These are phyloP conservation scores for Nomada fucata DNA, from an alignment of 2,888 invertebrate species.

Conservation along the genomic window DNA sequence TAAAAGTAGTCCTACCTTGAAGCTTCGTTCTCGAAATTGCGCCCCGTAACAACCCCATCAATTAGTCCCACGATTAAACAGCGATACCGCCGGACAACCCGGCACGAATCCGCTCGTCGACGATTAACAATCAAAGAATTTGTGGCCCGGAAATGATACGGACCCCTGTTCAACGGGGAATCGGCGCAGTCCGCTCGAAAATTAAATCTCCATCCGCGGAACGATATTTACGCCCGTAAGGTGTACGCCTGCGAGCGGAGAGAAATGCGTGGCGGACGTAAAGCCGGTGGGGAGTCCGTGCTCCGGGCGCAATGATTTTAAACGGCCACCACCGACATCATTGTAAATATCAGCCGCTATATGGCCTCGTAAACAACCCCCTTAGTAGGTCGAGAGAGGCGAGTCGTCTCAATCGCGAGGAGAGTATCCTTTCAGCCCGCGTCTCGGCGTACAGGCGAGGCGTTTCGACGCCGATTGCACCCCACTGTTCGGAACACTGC, in stretches of 20 bases:
- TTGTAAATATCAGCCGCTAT: slow-evolving; percentile 82
- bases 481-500: slow-evolving; percentile 55
- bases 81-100: not conserved
- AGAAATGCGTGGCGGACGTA: slow-evolving; percentile 77
- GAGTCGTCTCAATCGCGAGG: slow-evolving; percentile 66
- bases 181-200: slow-evolving; percentile 46
- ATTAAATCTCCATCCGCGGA: slow-evolving; percentile 72
- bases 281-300: slow-evolving; percentile 81
- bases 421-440: slow-evolving; percentile 36
- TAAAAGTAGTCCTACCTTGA: not conserved
- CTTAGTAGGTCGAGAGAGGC: slow-evolving; percentile 70
- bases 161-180: not conserved
- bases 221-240: slow-evolving; percentile 77
- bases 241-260: slow-evolving; percentile 65
- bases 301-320: slow-evolving; percentile 75
- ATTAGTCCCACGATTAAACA: not conserved
- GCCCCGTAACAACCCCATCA: slow-evolving; percentile 16
- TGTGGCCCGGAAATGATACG: slow-evolving; percentile 7
- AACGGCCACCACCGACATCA: slow-evolving; percentile 78
- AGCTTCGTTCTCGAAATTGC: not conserved
- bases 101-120: too few relatives aligned
- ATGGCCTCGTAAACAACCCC: slow-evolving; percentile 81
- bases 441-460: slow-evolving; percentile 28
- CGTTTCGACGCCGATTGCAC: slow-evolving; percentile 39
- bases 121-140: not conserved